Evolutionary conservation across 2,113 vertebrate species (phyloP).

Genomic region (Bathybates hornii): DNA sequence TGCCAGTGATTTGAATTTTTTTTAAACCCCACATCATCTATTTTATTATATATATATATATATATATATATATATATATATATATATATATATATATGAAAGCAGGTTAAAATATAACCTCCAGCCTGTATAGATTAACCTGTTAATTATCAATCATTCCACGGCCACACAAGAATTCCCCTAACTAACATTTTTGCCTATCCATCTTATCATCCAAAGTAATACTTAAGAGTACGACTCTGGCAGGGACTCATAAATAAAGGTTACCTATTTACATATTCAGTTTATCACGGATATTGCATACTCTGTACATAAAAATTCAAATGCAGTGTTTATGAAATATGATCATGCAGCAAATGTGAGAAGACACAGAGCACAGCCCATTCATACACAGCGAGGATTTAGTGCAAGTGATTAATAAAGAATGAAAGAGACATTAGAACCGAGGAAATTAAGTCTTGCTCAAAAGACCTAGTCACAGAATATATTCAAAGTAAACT

Average conservation of each 20-base stretch:
- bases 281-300: conserved; percentile 78
- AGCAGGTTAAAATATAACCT: conserved; percentile 51
- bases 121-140: conserved; percentile 54
- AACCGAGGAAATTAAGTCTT: conserved; percentile 38
- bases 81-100: neutral
- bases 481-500: neutral
- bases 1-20: conserved; percentile 5
- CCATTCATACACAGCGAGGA: conserved; percentile 56
- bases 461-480: neutral
- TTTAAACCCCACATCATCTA: neutral
- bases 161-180: conserved; percentile 43
- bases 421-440: conserved; percentile 60
- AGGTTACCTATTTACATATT: conserved; percentile 78
- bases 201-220: conserved; percentile 70
- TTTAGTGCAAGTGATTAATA: conserved; percentile 65
- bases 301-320: conserved; percentile 78
- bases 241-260: conserved; percentile 75
- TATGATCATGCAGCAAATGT: conserved; percentile 74
- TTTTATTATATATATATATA: neutral
- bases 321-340: conserved; percentile 77
- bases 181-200: conserved; percentile 67
- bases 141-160: conserved; percentile 71
- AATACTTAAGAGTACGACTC: conserved; percentile 69
- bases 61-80: neutral
- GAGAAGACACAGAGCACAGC: conserved; percentile 64